Conservation (phyloP, 2,113 vertebrate species). For the Ovis canadensis region DNA sequence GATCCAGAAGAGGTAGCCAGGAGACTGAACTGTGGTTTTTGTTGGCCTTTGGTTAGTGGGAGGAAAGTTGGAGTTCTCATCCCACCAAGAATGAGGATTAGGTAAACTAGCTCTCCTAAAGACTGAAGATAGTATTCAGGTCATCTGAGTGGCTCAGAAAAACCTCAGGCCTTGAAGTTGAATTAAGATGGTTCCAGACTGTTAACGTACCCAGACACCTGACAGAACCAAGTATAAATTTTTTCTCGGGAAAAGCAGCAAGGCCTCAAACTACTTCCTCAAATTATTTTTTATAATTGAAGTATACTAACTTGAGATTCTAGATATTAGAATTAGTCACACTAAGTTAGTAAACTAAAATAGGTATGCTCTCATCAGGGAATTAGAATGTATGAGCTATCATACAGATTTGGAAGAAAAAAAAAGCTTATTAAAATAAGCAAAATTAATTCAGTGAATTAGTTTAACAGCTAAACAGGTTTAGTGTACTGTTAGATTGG, state of each 20-base stretch:
- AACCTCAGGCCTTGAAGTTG: neutral
- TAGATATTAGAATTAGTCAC: neutral
- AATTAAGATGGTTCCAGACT: neutral
- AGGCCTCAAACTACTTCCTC: neutral
- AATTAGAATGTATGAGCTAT: neutral
- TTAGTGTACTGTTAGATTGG: neutral
- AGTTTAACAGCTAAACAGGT: neutral
- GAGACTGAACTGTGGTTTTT: neutral
- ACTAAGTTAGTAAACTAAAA: neutral
- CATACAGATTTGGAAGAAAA: neutral
- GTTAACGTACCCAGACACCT: neutral
- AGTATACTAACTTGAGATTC: neutral
- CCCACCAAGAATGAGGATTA: neutral
- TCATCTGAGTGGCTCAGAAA: neutral
- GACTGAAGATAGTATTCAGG: neutral
- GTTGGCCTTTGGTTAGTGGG: neutral
- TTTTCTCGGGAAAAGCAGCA: neutral
- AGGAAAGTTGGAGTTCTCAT: neutral
- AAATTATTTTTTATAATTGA: conserved; percentile 32
- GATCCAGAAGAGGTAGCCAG: neutral
- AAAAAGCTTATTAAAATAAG: neutral
- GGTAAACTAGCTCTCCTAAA: neutral
- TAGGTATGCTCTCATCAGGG: neutral
- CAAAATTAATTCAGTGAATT: neutral
- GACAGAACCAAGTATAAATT: neutral